phyloP scores from a whole-genome alignment of 1,140 invertebrate genomes.

The Adoxophyes honmai region DNA sequence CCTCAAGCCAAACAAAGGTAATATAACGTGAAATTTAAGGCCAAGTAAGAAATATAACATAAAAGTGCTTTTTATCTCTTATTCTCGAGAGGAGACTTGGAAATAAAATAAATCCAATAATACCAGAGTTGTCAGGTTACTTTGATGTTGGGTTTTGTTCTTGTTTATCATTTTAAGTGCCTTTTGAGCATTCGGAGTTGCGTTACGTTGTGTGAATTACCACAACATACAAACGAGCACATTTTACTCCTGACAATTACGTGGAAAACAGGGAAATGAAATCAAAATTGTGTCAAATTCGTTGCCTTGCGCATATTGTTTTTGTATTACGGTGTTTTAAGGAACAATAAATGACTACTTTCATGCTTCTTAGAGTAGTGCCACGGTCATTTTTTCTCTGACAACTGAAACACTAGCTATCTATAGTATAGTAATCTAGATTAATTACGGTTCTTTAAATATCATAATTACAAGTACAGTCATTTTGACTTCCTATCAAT shows the following conservation, averaged over 20 bases:
- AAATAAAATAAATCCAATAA: conserved; percentile 13
- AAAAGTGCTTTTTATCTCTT: conserved; percentile 1
- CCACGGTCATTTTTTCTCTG: too few relatives aligned
- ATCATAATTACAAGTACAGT: too few relatives aligned
- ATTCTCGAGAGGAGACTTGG: background rate
- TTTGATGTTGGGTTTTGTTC: conserved; percentile 5
- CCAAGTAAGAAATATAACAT: background rate
- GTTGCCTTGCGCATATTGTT: background rate
- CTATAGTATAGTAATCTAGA: too few relatives aligned
- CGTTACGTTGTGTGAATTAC: background rate
- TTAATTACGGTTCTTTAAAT: too few relatives aligned
- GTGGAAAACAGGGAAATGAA: background rate
- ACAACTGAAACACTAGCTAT: too few relatives aligned
- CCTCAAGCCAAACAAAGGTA: background rate
- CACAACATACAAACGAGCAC: background rate
- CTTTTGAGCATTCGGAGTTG: background rate
- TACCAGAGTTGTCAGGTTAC: conserved; percentile 8
- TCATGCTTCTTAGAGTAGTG: too few relatives aligned
- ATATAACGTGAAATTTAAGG: background rate
- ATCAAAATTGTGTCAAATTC: background rate
- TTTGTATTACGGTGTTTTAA: background rate
- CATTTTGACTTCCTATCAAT: too few relatives aligned
- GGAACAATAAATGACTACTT: too few relatives aligned
- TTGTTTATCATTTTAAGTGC: conserved; percentile 2
- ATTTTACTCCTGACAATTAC: background rate